A percentile compares a stretch with the other conserved stretches of the same genome.
These are phyloP conservation scores for Archips xylosteana DNA, from an alignment of 2,888 invertebrate genomes.

Conservation along the genomic window DNA sequence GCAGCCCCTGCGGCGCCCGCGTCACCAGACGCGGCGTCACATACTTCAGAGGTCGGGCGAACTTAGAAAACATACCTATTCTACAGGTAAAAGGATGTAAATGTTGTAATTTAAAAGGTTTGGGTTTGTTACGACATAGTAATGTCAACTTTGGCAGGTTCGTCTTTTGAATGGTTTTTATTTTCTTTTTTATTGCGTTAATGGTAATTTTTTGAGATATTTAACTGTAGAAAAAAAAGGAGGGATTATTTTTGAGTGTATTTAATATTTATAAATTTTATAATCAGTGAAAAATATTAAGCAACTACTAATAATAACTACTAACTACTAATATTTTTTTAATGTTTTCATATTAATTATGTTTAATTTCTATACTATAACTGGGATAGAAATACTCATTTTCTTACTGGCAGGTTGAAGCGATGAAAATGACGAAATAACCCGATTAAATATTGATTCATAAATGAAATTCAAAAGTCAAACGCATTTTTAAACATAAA, in stretches of 20 bases:
- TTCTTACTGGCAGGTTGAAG: slow-evolving; percentile 10
- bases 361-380: neutral
- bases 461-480: slow-evolving; percentile 74
- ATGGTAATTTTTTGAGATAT: neutral
- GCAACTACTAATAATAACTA: too few species aligned
- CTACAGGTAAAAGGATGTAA: neutral
- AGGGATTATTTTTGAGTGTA: neutral
- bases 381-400: neutral
- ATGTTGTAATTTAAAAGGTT: neutral
- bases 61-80: slow-evolving; percentile 18
- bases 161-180: neutral
- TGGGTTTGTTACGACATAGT: neutral
- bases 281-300: neutral
- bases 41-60: slow-evolving; percentile 9
- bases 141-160: slow-evolving; percentile 8
- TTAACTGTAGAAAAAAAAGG: neutral
- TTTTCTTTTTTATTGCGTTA: neutral
- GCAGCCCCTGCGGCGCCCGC: neutral
- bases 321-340: neutral
- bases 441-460: slow-evolving; percentile 5
- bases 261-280: neutral
- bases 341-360: neutral
- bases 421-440: neutral
- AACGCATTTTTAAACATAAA: slow-evolving; percentile 59
- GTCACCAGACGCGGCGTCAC: slow-evolving; percentile 10